These are phyloP conservation scores for Tipula unca DNA, from an alignment of 2,888 invertebrate species.

Conservation along the genomic window DNA sequence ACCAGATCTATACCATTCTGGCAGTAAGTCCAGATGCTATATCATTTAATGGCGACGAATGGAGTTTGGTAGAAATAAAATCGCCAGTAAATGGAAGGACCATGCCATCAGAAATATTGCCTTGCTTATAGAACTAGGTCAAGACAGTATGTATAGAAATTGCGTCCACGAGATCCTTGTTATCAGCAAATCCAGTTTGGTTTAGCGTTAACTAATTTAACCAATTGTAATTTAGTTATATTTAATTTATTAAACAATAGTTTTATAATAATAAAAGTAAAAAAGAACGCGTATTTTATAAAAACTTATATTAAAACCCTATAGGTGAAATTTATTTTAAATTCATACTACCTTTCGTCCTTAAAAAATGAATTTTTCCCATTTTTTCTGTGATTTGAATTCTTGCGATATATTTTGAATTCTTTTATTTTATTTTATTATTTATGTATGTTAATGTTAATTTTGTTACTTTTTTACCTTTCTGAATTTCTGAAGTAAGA, in stretches of 20 bases:
- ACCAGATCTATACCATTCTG: background rate
- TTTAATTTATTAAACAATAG: too few species aligned
- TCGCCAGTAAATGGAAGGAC: constrained; percentile 15
- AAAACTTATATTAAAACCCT: too few species aligned
- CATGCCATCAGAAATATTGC: background rate
- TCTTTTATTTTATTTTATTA: background rate
- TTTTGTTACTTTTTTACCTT: background rate
- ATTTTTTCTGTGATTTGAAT: background rate
- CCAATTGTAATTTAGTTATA: background rate
- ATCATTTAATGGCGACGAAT: constrained; percentile 20
- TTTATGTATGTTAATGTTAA: background rate
- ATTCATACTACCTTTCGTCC: background rate
- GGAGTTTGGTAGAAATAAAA: constrained; percentile 18
- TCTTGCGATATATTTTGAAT: background rate
- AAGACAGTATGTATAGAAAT: too few species aligned
- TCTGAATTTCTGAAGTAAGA: too few species aligned
- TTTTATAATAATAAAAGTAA: too few species aligned
- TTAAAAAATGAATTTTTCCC: background rate
- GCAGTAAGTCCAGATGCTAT: constrained; percentile 21
- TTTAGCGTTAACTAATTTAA: background rate
- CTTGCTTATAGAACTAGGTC: too few species aligned
- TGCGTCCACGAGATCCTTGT: background rate
- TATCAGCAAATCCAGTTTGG: background rate
- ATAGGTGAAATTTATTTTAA: background rate
- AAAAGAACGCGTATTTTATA: too few species aligned